Evolutionary conservation across 2,797 vertebrate genomes (phyloP), one percentile per base, ranked within the genome.

Genomic region (Odontamblyopus lacepedii): DNA sequence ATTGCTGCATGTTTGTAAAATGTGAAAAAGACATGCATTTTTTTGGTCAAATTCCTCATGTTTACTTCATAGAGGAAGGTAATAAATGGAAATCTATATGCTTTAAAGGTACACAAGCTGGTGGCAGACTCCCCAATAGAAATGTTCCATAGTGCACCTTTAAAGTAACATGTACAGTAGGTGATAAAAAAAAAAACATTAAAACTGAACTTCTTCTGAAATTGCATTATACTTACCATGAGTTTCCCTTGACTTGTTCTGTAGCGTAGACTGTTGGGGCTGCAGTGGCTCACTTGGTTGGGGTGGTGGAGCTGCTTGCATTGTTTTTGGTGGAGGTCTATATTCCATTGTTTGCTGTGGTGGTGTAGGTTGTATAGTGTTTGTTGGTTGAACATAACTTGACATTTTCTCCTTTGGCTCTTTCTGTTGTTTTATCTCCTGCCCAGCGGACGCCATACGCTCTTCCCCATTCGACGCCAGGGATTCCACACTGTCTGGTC

Each of bases 161-260:
- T 7, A 23, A 55, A 55, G 53, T 55, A 23, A 55, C n/a, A 55
- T 23, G 7, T 55, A 8, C 51, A 55, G 51, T n/a, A 55, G n/a
- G 53, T 55, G n/a, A 23, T 9, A 38, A 38, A 38, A 38, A 38
- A 6, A 35, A 38, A 1, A 38, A 7, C 9, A 38, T 38, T 9
- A 38, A 38, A 38, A 19, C 5, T 23, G 4, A 59, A 59, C 9
- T 57, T 27, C 23, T 23, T 55, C 2, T 2, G 9, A 61, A 51
- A 62, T 38, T 76, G 15, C 32, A 59, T 56, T 12, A n/a, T 61
- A 66, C 27, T 71, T n/a, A 94, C 93, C 81, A 4, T 65, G 53
- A 41, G 60, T 63, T 73, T 72, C 81, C 50, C 65, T 78, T 12
- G 77, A 74, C 56, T 76, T 87, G 59, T 78, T 85, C 5, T 7